Evolutionary conservation across 2,797 vertebrate genomes (phyloP), one percentile per base, ranked within the genome.

Genomic region (Hylomyscus alleni): DNA sequence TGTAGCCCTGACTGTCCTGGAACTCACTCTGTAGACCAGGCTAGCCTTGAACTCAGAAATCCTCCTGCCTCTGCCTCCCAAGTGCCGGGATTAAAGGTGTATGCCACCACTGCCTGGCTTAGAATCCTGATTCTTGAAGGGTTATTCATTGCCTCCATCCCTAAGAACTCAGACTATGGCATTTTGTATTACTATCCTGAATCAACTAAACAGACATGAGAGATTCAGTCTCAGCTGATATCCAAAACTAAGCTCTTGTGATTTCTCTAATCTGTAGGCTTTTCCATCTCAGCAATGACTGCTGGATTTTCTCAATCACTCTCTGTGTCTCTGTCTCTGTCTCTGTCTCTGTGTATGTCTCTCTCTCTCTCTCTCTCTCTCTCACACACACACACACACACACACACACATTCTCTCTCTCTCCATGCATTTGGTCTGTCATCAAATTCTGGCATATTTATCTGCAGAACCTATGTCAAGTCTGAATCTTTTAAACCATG

Each of bases 401-500:
- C 4, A 8, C 58, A 9, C 3, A 11, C 24, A 29, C 9, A 12
- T 26, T 65, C 24, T 93, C 77, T 93, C 8, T 67, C 4, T 54
- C 0, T 54, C 29, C 7, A 75, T 12, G 12, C 20, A 52, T 82
- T 65, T 85, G 47, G 44, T 75, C 13, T 87, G n/a, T 47, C 62
- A 87, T 56, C 13, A 90, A 92, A 69, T 88, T 87, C 72, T n/a
- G 19, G 4, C 37, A 56, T 29, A 7, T 69, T 8, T 62, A 31
- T 12, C 67, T 89, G 95, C 34, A 94, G 54, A 89, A 29, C 50
- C 86, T 4, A 86, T 73, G 29, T 40, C 47, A 47, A 91, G 82
- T 73, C 65, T 60, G 22, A 86, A 75, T 6, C 50, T 12, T 82
- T 89, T 52, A 65, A 11, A 17, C 31, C 3, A 62, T 8, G 5